A percentile compares a stretch with the other conserved stretches of the same genome.
Evolutionary conservation across 35 echinoderm and acorn worm genomes (phyloP).

Genomic region (Hemicentrotus pulcherrimus): DNA sequence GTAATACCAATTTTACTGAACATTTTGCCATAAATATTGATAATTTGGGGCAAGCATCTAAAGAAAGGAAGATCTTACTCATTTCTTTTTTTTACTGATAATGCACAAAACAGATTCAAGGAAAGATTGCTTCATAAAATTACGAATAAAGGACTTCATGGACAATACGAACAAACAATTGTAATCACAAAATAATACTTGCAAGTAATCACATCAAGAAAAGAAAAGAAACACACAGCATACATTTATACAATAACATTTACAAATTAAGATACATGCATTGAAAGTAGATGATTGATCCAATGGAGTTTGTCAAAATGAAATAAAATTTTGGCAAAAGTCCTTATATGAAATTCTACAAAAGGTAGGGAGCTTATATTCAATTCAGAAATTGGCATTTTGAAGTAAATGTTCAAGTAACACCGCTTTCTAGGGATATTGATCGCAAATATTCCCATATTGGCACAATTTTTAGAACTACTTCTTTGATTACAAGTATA

Average conservation of each 20-base stretch:
- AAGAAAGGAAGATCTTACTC: background rate
- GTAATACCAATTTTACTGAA: background rate
- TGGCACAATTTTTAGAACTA: background rate
- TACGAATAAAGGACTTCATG: background rate
- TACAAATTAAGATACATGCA: background rate
- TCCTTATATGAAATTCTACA: background rate
- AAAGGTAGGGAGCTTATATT: background rate
- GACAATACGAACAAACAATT: background rate
- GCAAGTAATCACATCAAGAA: background rate
- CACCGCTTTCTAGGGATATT: background rate
- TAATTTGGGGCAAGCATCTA: background rate
- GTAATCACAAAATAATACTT: background rate
- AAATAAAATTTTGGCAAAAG: background rate
- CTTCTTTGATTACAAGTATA: background rate
- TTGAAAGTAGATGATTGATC: background rate
- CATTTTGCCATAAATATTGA: background rate
- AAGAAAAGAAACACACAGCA: background rate
- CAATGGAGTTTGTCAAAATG: background rate
- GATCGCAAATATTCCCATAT: background rate
- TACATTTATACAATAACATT: background rate
- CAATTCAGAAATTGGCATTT: background rate
- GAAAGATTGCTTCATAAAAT: background rate
- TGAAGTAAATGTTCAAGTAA: background rate
- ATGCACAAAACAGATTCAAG: background rate
- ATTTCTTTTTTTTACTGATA: no score